Percentiles rank a stretch among this genome's conserved stretches.
phyloP scores from a whole-genome alignment of 2,113 vertebrate genomes.

The Taxidea taxus region DNA sequence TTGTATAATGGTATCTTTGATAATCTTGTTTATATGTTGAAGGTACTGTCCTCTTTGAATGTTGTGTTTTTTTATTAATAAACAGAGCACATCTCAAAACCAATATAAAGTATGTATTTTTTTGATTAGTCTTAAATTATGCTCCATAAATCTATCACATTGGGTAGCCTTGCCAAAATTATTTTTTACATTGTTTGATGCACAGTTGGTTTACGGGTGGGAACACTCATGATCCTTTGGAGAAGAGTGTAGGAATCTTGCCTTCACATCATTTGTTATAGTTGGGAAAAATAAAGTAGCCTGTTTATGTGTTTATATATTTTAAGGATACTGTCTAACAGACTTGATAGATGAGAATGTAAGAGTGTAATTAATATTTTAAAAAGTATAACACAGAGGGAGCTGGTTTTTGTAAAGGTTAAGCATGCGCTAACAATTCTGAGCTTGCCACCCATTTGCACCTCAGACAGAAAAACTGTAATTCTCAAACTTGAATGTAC shows the following conservation, averaged over 20 bases:
- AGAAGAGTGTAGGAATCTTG: neutral
- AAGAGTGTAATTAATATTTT: neutral
- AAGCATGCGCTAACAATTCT: neutral
- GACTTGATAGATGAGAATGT: neutral
- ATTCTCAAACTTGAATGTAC: neutral
- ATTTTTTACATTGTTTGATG: neutral
- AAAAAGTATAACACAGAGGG: neutral
- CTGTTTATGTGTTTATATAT: neutral
- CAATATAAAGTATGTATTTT: conserved; percentile 46
- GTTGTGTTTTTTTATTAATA: conserved; percentile 57
- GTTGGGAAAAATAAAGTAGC: neutral
- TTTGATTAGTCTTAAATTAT: neutral
- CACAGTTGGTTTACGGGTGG: neutral
- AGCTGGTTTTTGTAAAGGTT: neutral
- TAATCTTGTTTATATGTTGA: conserved; percentile 31
- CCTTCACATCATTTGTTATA: neutral
- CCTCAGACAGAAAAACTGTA: neutral
- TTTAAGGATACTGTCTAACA: neutral
- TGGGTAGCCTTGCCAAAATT: neutral
- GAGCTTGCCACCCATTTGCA: neutral
- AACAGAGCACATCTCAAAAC: conserved; percentile 60
- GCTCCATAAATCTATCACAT: neutral
- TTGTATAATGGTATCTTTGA: conserved; percentile 25
- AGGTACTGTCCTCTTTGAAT: conserved; percentile 39
- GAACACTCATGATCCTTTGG: neutral